Evolutionary conservation across 2,797 vertebrate genomes (phyloP), one percentile per base, ranked within the genome.

Genomic region (Enteromius viviparus): DNA sequence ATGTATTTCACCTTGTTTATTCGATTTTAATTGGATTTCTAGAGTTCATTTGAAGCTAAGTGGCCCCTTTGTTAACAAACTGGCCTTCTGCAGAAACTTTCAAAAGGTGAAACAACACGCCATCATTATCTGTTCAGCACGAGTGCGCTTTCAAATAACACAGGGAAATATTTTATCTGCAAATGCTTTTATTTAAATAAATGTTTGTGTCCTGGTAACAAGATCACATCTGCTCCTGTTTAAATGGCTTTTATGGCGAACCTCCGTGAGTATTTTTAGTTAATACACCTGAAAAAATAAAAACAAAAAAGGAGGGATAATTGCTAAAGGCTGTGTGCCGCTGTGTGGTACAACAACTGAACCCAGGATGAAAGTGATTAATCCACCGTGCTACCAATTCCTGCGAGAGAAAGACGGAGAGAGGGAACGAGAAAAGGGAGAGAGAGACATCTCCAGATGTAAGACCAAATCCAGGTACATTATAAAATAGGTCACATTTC

Each of bases 401-500:
- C 85, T 81, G 64, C 0, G 75, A 83, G 79, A 82, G 51, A 51
- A 66, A 66, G 81, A 82, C 17, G 12, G 34, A 77, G 81, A 70
- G 78, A 70, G 78, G n/a, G 75, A 76, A 76, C 0, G n/a, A 26
- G 74, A 76, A 65, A 60, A 60, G 40, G 60, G 55, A 81, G 58
- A 45, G 81, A 82, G 37, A 76, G 68, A 19, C 82, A 81, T 87
- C 83, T 85, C 60, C 71, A 78, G 81, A 85, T 87, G 76, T 26
- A 34, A 79, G 69, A 86, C 77, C 75, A 65, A 79, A 85, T 85
- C 75, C 85, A 87, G 85, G 82, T 86, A 78, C 82, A 82, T 84
- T 85, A 76, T 74, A 86, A 90, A 88, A 89, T 86, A 80, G 87
- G 86, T 87, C 87, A 88, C 85, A 84, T 81, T 74, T 84, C 80